Base-by-base conservation (phyloP, 2,113 vertebrate species). In the Phodopus roborovskii region DNA sequence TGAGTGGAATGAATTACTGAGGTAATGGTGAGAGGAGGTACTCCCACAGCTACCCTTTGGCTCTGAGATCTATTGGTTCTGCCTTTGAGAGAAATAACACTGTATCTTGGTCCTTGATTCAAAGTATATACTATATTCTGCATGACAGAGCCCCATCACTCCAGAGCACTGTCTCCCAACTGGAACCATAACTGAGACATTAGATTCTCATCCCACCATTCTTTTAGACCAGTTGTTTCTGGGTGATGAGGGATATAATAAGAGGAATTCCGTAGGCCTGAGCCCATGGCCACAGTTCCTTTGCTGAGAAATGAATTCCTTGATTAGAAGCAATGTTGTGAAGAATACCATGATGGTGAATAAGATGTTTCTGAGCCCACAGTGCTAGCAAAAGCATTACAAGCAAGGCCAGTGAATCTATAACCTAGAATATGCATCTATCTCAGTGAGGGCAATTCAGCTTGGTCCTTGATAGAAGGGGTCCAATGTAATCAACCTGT, bases 251-350 rank as follows among this genome's bases (percentile, higher is more conserved):
- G 88, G 90, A 53, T 90, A 24, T 91, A 96, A 94, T 82, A 75
- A 90, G 94, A 97, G 93, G 45, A 94, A 94, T 96, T 94, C 79
- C 62, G 82, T 4, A 48, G 91, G 33, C 71, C 73, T 48, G 28
- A 82, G 71, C 66, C 88, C 16, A 36, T 50, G 50, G 88, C 58
- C 77, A 78, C 91, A 87, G 81, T 95, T 84, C 94, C 93, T 92
- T 45, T 90, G 81, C 95, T 97, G 95, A 94, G 94, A 96, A 97
- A 97, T 96, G 91, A 88, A 91, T 95, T 92, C 9, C 91, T 96
- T 97, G 85, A 96, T 97, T 88, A 88, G 91, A 97, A 96, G 85
- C 90, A 96, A 85, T 95, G 97, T 92, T 92, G 91, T 95, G 91
- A 96, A 88, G 75, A 96, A 94, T 89, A 68, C 85, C 62, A 8